Conservation (phyloP, 53 echinoderm and acorn worm species). For the Glandiceps talaboti region DNA sequence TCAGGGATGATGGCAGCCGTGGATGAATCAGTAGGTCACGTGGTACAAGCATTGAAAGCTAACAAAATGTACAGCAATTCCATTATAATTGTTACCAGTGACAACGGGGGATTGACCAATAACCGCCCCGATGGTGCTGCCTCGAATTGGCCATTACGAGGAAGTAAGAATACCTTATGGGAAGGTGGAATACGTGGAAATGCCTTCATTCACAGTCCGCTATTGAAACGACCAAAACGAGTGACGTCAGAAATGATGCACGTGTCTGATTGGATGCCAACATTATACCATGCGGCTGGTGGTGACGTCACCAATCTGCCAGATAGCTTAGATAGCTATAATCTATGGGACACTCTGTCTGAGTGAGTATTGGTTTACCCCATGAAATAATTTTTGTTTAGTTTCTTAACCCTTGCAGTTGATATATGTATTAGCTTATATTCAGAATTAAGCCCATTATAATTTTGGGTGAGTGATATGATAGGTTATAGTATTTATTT, state of each 20-base stretch:
- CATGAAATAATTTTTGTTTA: too few species aligned
- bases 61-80: slow-evolving; percentile 57
- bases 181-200: slow-evolving; percentile 79
- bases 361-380: too few species aligned
- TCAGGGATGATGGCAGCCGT: slow-evolving; percentile 69
- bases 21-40: slow-evolving; percentile 67
- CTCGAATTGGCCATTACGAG: slow-evolving; percentile 79
- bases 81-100: slow-evolving; percentile 65
- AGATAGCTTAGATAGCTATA: not conserved
- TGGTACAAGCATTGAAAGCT: slow-evolving; percentile 50
- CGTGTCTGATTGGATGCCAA: not conserved
- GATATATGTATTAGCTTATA: too few species aligned
- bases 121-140: slow-evolving; percentile 45
- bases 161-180: slow-evolving; percentile 60
- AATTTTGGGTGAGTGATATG: too few species aligned
- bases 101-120: slow-evolving; percentile 76
- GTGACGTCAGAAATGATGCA: slow-evolving; percentile 12
- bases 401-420: too few species aligned
- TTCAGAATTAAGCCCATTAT: too few species aligned
- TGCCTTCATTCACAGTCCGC: slow-evolving; percentile 53
- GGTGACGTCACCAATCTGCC: not conserved
- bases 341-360: not conserved
- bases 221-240: slow-evolving; percentile 37
- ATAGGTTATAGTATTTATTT: too few species aligned
- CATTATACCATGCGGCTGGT: not conserved